Percentiles rank a stretch among this genome's conserved stretches.
Conservation (phyloP, 2,113 vertebrate genomes). For the Prinia subflava region DNA sequence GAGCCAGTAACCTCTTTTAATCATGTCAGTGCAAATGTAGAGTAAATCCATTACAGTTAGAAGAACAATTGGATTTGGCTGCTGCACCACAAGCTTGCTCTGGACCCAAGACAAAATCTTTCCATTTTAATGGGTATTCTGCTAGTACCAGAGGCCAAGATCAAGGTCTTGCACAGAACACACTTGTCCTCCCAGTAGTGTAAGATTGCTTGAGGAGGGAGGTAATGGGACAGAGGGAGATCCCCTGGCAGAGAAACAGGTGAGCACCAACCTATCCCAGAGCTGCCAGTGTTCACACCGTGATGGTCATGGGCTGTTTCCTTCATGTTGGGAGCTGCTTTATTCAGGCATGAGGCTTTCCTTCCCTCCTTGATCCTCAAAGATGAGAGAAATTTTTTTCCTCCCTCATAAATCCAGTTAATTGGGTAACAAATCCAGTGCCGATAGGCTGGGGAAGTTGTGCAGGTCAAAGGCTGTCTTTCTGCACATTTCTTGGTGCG, state of each 20-base stretch:
- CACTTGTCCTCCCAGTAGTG: not conserved
- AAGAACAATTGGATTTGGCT: constrained; percentile 3
- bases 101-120: not conserved
- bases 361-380: not conserved
- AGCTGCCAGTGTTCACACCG: rapidly evolving
- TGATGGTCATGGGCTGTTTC: rapidly evolving
- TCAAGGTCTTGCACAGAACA: not conserved
- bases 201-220: not conserved
- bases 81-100: not conserved
- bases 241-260: not conserved
- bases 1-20: constrained; percentile 28
- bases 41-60: constrained; percentile 13
- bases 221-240: not conserved
- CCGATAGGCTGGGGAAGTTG: not conserved
- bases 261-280: not conserved
- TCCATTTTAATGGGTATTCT: not conserved
- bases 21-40: constrained; percentile 11
- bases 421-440: not conserved
- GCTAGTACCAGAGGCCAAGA: not conserved
- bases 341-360: not conserved
- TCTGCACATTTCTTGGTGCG: not conserved
- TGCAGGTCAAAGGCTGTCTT: not conserved
- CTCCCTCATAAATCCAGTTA: not conserved
- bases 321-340: not conserved
- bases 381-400: not conserved